phyloP scores from a whole-genome alignment of 2,888 invertebrate species.

The Quadroppia sp. region DNA sequence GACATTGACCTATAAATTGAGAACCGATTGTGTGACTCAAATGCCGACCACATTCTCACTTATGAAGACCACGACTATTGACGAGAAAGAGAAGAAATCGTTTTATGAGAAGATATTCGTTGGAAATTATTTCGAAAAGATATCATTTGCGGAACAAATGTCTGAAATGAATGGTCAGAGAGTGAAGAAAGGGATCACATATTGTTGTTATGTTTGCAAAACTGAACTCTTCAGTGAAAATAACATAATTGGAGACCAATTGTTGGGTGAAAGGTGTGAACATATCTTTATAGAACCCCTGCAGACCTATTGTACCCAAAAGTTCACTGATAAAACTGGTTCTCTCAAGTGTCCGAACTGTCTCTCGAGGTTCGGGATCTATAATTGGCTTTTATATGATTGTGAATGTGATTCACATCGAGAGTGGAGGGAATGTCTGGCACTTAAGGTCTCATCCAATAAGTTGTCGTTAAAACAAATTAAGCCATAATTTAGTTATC shows the following conservation, averaged over 20 bases:
- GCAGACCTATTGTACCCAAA: constrained; percentile 7
- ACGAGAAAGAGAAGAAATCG: not conserved
- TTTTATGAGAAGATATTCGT: not conserved
- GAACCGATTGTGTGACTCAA: not conserved
- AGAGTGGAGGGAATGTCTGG: constrained; percentile 8
- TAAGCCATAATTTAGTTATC: not conserved
- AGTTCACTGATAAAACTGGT: not conserved
- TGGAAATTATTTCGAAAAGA: constrained; percentile 21
- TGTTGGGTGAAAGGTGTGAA: not conserved
- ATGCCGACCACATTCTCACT: not conserved
- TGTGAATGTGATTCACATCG: not conserved
- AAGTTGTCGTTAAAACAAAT: not conserved
- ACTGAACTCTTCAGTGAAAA: not conserved
- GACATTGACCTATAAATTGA: constrained; percentile 4
- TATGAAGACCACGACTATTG: too few species aligned
- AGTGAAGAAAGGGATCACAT: not conserved
- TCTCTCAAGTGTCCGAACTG: constrained; percentile 19
- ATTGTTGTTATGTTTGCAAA: not conserved
- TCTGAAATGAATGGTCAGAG: not conserved
- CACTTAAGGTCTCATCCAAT: not conserved
- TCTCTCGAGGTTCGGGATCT: not conserved
- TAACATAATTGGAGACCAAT: constrained; percentile 6
- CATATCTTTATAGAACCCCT: constrained; percentile 24
- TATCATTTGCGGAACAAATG: not conserved
- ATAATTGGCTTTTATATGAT: constrained; percentile 25